A percentile compares a stretch with the other conserved stretches of the same genome.
These are phyloP conservation scores for Progne subis DNA, from an alignment of 2,113 vertebrate genomes.

Conservation along the genomic window DNA sequence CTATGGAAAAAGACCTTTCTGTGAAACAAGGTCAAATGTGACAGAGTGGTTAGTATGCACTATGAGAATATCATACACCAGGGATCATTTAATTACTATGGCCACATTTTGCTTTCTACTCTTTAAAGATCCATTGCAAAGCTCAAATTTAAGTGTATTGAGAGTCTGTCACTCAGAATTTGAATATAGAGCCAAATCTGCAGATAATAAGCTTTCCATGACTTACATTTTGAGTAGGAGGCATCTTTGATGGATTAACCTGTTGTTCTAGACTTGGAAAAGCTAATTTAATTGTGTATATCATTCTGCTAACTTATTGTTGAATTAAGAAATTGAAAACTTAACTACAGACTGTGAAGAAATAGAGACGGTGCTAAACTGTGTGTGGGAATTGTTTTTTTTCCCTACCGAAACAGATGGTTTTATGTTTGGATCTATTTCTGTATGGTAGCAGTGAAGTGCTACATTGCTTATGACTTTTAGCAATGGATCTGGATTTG, in stretches of 20 bases:
- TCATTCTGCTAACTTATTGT: neutral
- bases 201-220: neutral
- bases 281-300: neutral
- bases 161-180: neutral
- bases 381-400: neutral
- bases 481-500: neutral
- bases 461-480: neutral
- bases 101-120: neutral
- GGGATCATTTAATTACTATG: neutral
- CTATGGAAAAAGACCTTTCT: neutral
- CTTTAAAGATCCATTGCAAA: neutral
- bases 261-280: neutral
- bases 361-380: neutral
- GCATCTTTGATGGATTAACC: neutral
- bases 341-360: neutral
- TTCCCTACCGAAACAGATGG: neutral
- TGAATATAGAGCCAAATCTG: neutral
- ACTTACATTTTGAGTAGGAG: neutral
- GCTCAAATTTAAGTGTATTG: neutral
- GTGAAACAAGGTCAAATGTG: neutral
- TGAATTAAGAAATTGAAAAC: neutral
- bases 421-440: slow-evolving; percentile 15
- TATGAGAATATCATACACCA: neutral
- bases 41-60: neutral
- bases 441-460: neutral